Evolutionary conservation across 2,113 vertebrate species (phyloP).

Genomic region (Sinocyclocheilus anophthalmus): DNA sequence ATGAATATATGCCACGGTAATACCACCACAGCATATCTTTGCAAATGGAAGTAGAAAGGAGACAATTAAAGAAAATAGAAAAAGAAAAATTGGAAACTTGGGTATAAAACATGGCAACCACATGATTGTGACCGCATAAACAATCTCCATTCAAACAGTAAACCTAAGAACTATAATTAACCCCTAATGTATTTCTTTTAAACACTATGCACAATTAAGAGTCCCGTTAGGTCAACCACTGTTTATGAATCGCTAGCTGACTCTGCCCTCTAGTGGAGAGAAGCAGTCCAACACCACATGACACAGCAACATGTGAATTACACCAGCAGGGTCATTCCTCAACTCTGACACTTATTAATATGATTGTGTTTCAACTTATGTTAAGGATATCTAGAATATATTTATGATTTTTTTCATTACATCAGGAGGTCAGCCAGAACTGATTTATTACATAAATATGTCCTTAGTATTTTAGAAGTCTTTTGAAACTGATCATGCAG

Average conservation of each 20-base stretch:
- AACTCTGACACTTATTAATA: not conserved
- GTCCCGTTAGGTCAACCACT: not conserved
- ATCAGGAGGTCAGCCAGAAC: not conserved
- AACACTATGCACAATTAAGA: not conserved
- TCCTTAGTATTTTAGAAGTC: not conserved
- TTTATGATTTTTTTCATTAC: not conserved
- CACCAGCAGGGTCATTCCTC: not conserved
- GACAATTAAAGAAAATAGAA: not conserved
- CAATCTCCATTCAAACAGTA: not conserved
- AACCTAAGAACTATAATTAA: not conserved
- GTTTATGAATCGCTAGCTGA: conserved; percentile 9
- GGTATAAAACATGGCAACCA: not conserved
- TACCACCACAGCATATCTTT: not conserved
- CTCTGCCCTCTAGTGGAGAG: conserved; percentile 56
- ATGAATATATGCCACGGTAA: not conserved
- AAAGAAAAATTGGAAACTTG: not conserved
- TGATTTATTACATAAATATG: not conserved
- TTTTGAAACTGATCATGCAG: not conserved
- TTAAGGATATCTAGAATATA: not conserved
- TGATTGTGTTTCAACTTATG: not conserved
- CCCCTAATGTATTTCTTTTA: not conserved
- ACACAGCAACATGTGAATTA: not conserved
- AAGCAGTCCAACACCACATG: not conserved
- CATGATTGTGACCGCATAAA: not conserved
- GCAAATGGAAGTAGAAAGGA: not conserved